Evolutionary conservation across 2,797 vertebrate species (phyloP), one percentile per base, ranked within the genome.

Genomic region (Anguilla marmorata): DNA sequence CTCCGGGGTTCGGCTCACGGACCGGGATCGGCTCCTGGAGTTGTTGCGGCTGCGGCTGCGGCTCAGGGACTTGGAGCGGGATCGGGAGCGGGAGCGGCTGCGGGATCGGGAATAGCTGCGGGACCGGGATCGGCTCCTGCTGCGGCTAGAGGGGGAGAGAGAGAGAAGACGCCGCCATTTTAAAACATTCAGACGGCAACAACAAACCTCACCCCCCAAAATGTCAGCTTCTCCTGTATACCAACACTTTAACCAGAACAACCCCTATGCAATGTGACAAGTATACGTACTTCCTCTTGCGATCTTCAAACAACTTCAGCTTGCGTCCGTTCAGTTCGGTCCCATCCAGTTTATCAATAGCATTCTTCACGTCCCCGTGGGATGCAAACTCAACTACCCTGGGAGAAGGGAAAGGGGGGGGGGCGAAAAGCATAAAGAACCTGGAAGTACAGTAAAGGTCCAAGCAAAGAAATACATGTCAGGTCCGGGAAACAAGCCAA

Each of bases 361-460:
- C 98, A 2, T 97, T 98, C 96, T 97, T 98, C 97, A 98, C 96
- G 89, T 98, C 98, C 90, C 96, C 97, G 45, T 97, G 97, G 24
- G 97, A 97, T 52, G 97, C 97, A 95, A 98, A 98, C 94, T 98
- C 98, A 89, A 98, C 97, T 93, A 98, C 97, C 87, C 98, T 98
- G 92, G 30, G 0, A 82, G 54, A 85, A n/a, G 2, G 2, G 30
- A 12, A 14, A 7, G 4, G 27, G 27, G 45, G 48, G 9, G 30
- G 24, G 11, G 41, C 50, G 8, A 52, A 52, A 12, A 52, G 50
- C 7, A 52, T 8, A 52, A 52, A 52, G 11, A 52, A 52, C 50
- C 2, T 54, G 14, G 16, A 5, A 12, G 66, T 52, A 19, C 0
- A 58, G 33, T 14, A 45, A 11, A 27, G n/a, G 9, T 3, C 21